A percentile compares a stretch with the other conserved stretches of the same genome.
These are phyloP conservation scores for Scelioninae gen. 1 DNA, from an alignment of 2,888 invertebrate genomes.

Conservation along the genomic window DNA sequence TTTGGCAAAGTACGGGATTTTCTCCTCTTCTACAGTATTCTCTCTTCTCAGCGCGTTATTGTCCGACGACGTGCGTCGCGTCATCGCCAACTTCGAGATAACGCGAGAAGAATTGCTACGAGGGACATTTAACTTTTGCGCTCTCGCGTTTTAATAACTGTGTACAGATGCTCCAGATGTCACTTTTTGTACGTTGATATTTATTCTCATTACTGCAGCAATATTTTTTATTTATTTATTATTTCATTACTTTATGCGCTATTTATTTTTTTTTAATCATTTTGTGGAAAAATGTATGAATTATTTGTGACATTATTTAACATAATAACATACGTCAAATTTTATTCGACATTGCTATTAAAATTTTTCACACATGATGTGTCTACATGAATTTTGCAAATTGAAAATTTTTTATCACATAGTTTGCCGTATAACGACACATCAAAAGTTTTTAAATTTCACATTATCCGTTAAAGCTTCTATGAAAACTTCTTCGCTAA, in stretches of 20 bases:
- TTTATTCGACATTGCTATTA: no score
- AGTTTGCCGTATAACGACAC: neutral
- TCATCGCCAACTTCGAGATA: constrained; percentile 47
- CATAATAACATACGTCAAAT: no score
- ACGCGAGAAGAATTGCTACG: constrained; percentile 43
- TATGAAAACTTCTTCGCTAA: neutral
- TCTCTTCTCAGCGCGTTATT: constrained; percentile 2
- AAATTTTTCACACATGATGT: no score
- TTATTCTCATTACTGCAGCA: constrained; percentile 13
- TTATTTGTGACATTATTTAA: no score
- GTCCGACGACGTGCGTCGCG: constrained; percentile 45
- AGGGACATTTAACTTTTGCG: constrained; percentile 26
- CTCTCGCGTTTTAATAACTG: constrained; percentile 44
- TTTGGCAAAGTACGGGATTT: constrained; percentile 1
- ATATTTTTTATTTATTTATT: neutral
- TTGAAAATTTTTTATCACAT: neutral
- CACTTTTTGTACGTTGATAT: constrained; percentile 5
- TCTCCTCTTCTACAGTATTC: no score
- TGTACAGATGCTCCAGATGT: constrained; percentile 34
- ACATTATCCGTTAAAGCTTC: neutral
- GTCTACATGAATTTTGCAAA: neutral
- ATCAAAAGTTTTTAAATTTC: neutral
- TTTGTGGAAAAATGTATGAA: no score
- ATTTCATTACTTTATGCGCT: neutral
- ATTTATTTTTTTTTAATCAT: neutral